Conservation (phyloP, 1,140 invertebrate genomes). For the Popillia japonica region DNA sequence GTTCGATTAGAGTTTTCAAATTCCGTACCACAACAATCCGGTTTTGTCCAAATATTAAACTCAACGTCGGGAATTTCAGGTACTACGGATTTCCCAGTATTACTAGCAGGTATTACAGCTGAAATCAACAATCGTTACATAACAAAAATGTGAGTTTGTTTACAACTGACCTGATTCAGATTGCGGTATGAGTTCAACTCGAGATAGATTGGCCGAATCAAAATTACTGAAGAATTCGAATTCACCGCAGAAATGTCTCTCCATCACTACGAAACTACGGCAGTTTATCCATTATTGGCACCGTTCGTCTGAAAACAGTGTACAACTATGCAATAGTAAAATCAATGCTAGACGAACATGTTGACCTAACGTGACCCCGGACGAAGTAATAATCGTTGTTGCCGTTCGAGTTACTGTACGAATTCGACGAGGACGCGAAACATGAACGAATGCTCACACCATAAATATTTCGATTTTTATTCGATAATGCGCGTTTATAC, state of each 20-base stretch:
- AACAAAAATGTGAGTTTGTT: conserved; percentile 13
- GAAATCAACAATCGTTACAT: conserved; percentile 34
- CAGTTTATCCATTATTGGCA: conserved; percentile 16
- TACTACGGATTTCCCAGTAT: conserved; percentile 48
- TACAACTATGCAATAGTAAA: conserved; percentile 3
- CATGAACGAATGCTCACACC: background rate
- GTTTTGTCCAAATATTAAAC: conserved; percentile 90
- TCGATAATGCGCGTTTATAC: background rate
- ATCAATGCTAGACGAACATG: background rate
- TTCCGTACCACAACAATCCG: conserved; percentile 86
- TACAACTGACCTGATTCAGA: conserved; percentile 55
- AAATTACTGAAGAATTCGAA: conserved; percentile 82
- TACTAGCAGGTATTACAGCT: conserved; percentile 30
- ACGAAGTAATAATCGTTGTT: conserved; percentile 7
- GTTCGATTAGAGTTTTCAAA: conserved; percentile 91
- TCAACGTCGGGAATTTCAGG: conserved; percentile 74
- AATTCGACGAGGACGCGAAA: background rate
- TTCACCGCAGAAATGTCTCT: conserved; percentile 67
- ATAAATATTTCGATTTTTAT: conserved; percentile 13
- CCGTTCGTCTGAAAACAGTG: conserved; percentile 4
- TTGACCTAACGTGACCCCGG: conserved; percentile 22
- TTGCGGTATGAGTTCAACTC: conserved; percentile 72
- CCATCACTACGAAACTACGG: conserved; percentile 50
- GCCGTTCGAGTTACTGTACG: background rate
- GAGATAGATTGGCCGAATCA: conserved; percentile 87